Conservation (phyloP, 2,888 invertebrate species). For the Leucania comma region DNA sequence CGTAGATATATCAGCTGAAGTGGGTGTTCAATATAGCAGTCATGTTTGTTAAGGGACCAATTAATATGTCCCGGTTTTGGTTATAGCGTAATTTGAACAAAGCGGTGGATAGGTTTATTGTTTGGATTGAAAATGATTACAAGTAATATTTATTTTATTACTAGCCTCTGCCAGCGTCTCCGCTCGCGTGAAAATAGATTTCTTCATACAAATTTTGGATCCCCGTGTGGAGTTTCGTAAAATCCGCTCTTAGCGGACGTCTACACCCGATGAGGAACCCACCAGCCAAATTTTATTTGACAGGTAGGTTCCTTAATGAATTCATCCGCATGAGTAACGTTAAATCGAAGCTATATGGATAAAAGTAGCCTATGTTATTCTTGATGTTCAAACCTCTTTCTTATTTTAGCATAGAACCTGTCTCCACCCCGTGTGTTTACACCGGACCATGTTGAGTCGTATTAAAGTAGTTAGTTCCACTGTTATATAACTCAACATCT, state of each 20-base stretch:
- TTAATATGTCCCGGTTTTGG: conserved; percentile 1
- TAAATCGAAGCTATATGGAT: too few species aligned
- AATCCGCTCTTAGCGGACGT: too few species aligned
- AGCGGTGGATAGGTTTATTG: background rate
- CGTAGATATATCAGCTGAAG: background rate
- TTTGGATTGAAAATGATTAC: background rate
- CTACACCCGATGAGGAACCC: too few species aligned
- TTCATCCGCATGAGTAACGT: too few species aligned
- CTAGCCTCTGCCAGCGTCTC: too few species aligned
- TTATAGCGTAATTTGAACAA: conserved; percentile 4
- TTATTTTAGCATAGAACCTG: background rate
- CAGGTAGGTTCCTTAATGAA: too few species aligned
- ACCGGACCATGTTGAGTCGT: background rate
- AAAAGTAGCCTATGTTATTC: too few species aligned
- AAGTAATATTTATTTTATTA: background rate
- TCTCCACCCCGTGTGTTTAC: conserved; percentile 1
- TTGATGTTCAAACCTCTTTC: too few species aligned
- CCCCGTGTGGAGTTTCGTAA: too few species aligned
- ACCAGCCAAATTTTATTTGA: too few species aligned
- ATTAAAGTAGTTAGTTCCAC: conserved; percentile 19
- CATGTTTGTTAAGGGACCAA: conserved; percentile 26
- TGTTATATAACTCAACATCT: background rate
- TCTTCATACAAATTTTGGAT: too few species aligned
- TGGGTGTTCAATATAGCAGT: background rate
- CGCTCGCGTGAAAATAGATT: too few species aligned